Base-by-base conservation (phyloP, 2,888 invertebrate species). In the Drosophila prostipennis region DNA sequence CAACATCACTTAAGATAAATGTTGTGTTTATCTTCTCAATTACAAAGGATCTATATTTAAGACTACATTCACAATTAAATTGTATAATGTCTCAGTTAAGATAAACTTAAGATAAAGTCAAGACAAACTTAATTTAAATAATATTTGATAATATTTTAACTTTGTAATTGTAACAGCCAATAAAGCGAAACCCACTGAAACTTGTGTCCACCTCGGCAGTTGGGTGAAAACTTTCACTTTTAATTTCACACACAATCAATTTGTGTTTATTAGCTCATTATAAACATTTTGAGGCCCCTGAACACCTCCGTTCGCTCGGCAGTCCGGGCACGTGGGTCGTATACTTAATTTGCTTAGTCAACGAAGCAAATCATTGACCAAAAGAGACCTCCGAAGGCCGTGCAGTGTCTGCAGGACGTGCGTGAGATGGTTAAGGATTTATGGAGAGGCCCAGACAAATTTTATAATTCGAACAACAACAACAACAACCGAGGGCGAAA, bases 291-390 rank as follows among this genome's bases (percentile, higher is more conserved):
- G 53, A 48, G 51, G 34, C 37, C n/a, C 39, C 14, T 39, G 45
- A 45, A 26, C 45, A 45, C 48, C 48, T 34, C 34, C 36, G 10
- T 23, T 39, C 23, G 14, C 43, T 76, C 72, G 49, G 48, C 61
- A 76, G 56, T 72, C 73, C 51, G n/a, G 16, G 49, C 76, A 76
- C 76, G 55, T 74, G 67, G 63, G 58, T 49, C 80, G 84, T 78
- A 70, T 76, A 76, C 77, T 76, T 86, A 76, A 86, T 86, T 78
- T 84, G 77, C 74, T 72, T 77, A 83, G 71, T 76, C 89, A 84
- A 77, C 83, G 74, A 71, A 86, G 89, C 89, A 80, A 86, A 88
- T 88, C 78, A 88, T 88, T 83, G 80, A 78, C 64, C 76, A 67
- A 36, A 63, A 53, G 26, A 53, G 19, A 32, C 52, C 39, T 37